Evolutionary conservation across 2,888 invertebrate species (phyloP).

Genomic region (Leptinotarsa juncta): DNA sequence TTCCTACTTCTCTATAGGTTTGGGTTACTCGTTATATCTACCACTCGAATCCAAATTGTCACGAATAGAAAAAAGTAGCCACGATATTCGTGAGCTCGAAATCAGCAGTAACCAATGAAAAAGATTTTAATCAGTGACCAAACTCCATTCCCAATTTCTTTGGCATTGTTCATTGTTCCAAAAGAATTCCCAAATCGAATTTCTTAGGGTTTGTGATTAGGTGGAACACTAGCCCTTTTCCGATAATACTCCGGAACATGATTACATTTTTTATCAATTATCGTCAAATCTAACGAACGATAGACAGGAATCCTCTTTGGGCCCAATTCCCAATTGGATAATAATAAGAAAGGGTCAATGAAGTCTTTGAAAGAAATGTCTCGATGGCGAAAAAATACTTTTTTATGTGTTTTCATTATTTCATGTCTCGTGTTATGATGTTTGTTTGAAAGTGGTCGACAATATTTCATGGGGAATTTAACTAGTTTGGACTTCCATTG

Average conservation of each 20-base stretch:
- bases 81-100: constrained; percentile 4
- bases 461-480: too few species aligned
- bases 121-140: constrained; percentile 19
- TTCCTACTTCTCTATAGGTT: too few species aligned
- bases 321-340: background rate
- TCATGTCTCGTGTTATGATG: too few species aligned
- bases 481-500: too few species aligned
- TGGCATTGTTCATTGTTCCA: constrained; percentile 12
- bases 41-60: background rate
- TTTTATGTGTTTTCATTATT: background rate
- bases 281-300: constrained; percentile 10
- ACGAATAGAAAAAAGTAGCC: background rate
- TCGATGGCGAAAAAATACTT: background rate
- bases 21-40: background rate
- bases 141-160: constrained; percentile 8
- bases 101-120: background rate
- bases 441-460: too few species aligned
- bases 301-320: background rate
- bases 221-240: constrained; percentile 2
- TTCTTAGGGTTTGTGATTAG: constrained; percentile 9
- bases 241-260: constrained; percentile 3
- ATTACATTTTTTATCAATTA: constrained; percentile 15
- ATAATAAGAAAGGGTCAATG: background rate
- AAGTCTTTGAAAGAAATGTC: background rate
- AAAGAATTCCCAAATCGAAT: constrained; percentile 13